Conservation (phyloP, 92 coral and sea anemone species). For the Anthopleura xanthogrammica region DNA sequence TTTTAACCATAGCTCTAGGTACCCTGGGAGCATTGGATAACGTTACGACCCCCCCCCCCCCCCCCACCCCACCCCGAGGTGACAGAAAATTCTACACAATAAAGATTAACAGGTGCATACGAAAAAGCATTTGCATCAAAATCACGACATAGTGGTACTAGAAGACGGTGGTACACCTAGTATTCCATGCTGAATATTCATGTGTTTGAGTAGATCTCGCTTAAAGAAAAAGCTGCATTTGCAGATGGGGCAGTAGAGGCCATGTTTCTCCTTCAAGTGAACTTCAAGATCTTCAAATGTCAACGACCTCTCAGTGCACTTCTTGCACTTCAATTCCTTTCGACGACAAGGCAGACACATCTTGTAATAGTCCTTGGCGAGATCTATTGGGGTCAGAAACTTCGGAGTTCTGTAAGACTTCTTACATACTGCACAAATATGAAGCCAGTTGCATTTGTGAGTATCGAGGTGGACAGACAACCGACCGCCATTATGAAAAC, state of each 20-base stretch:
- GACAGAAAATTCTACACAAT: too few species aligned
- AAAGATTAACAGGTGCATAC: too few species aligned
- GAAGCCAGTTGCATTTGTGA: constrained; percentile 1
- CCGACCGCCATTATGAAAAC: constrained; percentile 9
- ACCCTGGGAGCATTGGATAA: too few species aligned
- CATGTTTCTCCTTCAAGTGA: neutral
- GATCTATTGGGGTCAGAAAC: neutral
- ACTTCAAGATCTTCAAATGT: neutral
- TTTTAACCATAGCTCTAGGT: too few species aligned
- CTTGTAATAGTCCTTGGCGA: constrained; percentile 11
- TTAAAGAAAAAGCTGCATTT: neutral
- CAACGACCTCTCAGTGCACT: constrained; percentile 3
- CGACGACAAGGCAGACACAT: constrained; percentile 9
- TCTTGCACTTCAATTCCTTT: constrained; percentile 13
- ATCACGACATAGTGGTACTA: too few species aligned
- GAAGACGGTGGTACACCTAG: constrained; percentile 1
- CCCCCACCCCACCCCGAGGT: too few species aligned
- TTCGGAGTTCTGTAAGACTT: neutral
- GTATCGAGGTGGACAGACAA: constrained; percentile 17
- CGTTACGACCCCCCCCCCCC: too few species aligned
- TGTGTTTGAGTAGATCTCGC: neutral
- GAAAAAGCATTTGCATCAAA: neutral
- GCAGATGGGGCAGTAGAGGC: constrained; percentile 2
- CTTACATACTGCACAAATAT: neutral
- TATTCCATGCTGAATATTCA: neutral